Conservation (phyloP, 1,140 invertebrate genomes). For the Lanistes nyassanus region DNA sequence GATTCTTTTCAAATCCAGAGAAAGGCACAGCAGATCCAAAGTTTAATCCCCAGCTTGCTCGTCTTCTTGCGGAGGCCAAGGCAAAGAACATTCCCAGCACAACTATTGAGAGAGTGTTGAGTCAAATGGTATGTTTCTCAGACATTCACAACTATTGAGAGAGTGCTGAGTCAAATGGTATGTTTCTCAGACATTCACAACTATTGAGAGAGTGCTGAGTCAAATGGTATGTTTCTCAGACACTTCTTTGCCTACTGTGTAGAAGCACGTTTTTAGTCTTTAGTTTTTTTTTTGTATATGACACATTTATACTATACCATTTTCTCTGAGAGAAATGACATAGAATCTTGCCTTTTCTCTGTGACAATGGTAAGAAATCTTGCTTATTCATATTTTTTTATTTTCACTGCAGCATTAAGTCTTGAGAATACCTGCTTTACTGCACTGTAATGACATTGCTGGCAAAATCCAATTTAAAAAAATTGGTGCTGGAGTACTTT, state of each 20-base stretch:
- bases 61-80: conserved; percentile 15
- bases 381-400: too few species aligned
- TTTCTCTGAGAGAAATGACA: too few species aligned
- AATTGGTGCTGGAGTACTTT: too few species aligned
- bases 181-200: not conserved
- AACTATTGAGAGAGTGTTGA: conserved; percentile 15
- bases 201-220: conserved; percentile 13
- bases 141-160: conserved; percentile 13
- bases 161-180: conserved; percentile 15
- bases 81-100: conserved; percentile 7
- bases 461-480: too few species aligned
- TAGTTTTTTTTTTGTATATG: not conserved
- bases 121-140: conserved; percentile 11
- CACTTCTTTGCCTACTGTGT: too few species aligned
- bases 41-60: conserved; percentile 9
- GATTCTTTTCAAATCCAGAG: conserved; percentile 10
- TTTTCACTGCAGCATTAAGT: too few species aligned
- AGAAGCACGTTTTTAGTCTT: not conserved
- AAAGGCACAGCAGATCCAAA: conserved; percentile 19
- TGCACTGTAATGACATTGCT: too few species aligned
- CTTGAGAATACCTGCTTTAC: too few species aligned
- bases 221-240: conserved; percentile 10
- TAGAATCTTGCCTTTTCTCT: too few species aligned
- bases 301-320: too few species aligned
- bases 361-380: too few species aligned